Evolutionary conservation across 2,113 vertebrate genomes (phyloP).

Genomic region (Mandrillus leucophaeus): DNA sequence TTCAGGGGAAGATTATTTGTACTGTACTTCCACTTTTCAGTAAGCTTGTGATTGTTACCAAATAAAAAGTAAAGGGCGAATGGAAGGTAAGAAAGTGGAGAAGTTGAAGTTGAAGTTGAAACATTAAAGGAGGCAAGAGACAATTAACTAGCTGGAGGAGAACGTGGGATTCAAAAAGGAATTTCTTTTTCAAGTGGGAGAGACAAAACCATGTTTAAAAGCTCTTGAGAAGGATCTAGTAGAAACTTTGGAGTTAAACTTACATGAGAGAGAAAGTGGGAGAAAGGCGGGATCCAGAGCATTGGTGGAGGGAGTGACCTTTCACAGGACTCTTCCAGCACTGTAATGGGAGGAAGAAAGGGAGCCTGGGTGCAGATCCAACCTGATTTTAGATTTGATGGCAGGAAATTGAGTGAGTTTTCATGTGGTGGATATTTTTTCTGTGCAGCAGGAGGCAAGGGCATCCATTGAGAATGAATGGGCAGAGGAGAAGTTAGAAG

Average conservation of each 20-base stretch:
- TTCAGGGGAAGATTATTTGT: slow-evolving; percentile 2
- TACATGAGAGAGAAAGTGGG: not conserved
- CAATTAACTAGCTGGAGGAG: not conserved
- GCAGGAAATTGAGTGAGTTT: not conserved
- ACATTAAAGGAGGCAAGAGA: not conserved
- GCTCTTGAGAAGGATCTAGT: not conserved
- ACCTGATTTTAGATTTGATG: slow-evolving; percentile 37
- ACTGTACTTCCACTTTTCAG: not conserved
- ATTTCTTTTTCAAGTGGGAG: not conserved
- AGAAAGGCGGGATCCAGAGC: not conserved
- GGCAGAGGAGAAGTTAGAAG: not conserved
- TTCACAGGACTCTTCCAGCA: not conserved
- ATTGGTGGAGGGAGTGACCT: not conserved
- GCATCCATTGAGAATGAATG: slow-evolving; percentile 20
- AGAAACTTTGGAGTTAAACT: slow-evolving; percentile 1
- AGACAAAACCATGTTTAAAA: slow-evolving; percentile 40
- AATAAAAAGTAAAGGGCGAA: not conserved
- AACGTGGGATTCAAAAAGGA: not conserved
- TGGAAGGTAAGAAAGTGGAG: not conserved
- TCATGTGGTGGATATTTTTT: slow-evolving; percentile 10
- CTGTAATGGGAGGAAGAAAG: not conserved
- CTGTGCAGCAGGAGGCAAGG: slow-evolving; percentile 16
- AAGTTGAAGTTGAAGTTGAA: not conserved
- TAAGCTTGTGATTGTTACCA: not conserved
- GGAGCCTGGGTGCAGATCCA: not conserved